These are phyloP conservation scores for Meteorus sp. DNA, from an alignment of 1,140 invertebrate genomes.

Conservation along the genomic window DNA sequence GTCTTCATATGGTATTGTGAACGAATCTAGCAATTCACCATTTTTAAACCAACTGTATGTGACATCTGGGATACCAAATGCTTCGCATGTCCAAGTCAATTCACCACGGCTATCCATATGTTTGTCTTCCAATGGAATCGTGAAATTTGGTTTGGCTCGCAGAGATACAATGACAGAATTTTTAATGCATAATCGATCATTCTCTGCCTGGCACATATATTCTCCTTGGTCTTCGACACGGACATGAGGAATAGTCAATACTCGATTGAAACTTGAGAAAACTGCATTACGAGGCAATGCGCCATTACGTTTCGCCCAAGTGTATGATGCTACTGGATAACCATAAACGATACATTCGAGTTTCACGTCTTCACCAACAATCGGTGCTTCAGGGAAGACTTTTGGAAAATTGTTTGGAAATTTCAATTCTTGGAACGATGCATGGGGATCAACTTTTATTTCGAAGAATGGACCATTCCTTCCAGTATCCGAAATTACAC, in stretches of 20 bases:
- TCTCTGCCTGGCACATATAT: constrained; percentile 88
- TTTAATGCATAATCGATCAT: constrained; percentile 76
- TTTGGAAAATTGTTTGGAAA: constrained; percentile 96
- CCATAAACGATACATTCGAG: constrained; percentile 95
- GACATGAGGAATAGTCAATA: constrained; percentile 83
- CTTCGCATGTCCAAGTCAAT: constrained; percentile 92
- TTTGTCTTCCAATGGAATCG: constrained; percentile 85
- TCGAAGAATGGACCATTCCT: constrained; percentile 88
- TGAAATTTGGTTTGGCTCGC: constrained; percentile 91
- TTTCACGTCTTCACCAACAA: constrained; percentile 85
- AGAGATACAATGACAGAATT: constrained; percentile 81
- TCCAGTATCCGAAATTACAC: constrained; percentile 80
- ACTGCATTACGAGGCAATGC: constrained; percentile 74
- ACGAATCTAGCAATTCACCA: constrained; percentile 71
- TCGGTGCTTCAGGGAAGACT: constrained; percentile 87
- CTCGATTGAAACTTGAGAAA: constrained; percentile 78
- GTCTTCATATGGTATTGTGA: constrained; percentile 69
- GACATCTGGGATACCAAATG: constrained; percentile 93
- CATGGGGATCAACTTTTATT: constrained; percentile 83
- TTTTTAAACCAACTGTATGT: constrained; percentile 92
- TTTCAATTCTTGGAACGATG: constrained; percentile 86
- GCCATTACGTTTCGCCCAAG: constrained; percentile 82
- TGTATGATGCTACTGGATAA: constrained; percentile 90
- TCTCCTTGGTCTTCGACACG: constrained; percentile 92
- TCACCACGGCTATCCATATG: constrained; percentile 85